A percentile compares a stretch with the other conserved stretches of the same genome.
Conservation (phyloP, 64 coral and sea anemone species). For the Pocillopora damicornis region DNA sequence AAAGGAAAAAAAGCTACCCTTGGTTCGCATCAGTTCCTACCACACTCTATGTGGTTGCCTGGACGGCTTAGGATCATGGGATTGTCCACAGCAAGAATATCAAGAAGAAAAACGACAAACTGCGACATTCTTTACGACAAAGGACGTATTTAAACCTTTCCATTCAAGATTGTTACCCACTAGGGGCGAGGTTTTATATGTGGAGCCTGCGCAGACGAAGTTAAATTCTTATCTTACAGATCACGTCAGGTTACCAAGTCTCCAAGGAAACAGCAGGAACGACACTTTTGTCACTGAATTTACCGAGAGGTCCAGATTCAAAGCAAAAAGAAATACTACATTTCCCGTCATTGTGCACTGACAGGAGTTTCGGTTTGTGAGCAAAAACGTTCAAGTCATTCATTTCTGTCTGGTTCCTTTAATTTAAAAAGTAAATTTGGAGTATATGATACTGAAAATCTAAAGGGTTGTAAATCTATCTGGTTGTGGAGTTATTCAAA, state of each 20-base stretch:
- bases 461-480: no score
- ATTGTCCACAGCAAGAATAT: neutral
- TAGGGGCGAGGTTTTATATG: constrained; percentile 47
- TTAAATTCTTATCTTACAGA: neutral
- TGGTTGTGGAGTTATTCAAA: no score
- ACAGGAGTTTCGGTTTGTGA: neutral
- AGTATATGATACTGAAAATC: no score
- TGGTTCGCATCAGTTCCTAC: constrained; percentile 78
- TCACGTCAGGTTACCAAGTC: constrained; percentile 18
- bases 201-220: constrained; percentile 18
- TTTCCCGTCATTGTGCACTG: constrained; percentile 29
- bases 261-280: neutral
- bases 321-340: neutral
- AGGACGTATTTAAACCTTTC: constrained; percentile 67
- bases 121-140: constrained; percentile 77
- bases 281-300: constrained; percentile 25
- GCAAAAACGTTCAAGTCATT: neutral
- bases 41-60: constrained; percentile 18
- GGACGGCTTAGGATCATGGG: neutral
- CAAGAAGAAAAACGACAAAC: neutral
- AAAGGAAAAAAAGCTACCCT: constrained; percentile 44
- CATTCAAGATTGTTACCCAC: constrained; percentile 51
- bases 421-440: no score
- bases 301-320: neutral
- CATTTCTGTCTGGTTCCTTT: no score